phyloP scores from a whole-genome alignment of 2,113 vertebrate species.

The Okapia johnstoni region DNA sequence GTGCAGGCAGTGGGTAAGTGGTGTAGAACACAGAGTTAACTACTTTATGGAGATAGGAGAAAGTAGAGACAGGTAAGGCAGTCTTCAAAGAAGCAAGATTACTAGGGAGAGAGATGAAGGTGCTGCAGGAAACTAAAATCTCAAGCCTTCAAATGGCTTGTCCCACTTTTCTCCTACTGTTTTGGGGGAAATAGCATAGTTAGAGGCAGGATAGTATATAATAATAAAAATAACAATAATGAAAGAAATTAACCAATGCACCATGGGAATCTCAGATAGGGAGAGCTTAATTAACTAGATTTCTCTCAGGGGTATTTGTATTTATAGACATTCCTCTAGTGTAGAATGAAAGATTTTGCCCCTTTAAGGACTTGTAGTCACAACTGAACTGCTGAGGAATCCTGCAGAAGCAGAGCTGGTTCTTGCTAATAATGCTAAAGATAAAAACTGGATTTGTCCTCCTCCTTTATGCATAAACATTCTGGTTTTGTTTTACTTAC shows the following conservation, averaged over 20 bases:
- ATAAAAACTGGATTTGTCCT: not conserved
- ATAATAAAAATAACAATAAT: constrained; percentile 1
- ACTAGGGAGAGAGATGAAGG: not conserved
- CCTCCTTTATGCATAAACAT: not conserved
- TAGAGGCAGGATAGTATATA: not conserved
- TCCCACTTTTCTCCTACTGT: not conserved
- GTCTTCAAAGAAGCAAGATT: not conserved
- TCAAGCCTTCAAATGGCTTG: not conserved
- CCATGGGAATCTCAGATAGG: not conserved
- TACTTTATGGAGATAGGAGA: not conserved
- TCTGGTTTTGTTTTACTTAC: not conserved
- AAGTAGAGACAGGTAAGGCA: not conserved
- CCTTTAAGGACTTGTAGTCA: not conserved
- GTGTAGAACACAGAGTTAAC: not conserved
- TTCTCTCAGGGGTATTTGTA: not conserved
- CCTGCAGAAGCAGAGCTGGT: not conserved
- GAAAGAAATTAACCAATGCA: constrained; percentile 10
- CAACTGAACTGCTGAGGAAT: not conserved
- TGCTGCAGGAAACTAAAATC: not conserved
- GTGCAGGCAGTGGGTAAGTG: not conserved
- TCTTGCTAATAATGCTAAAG: not conserved
- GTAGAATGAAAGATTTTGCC: not conserved
- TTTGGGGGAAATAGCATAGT: not conserved
- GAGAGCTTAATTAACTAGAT: not conserved
- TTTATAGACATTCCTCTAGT: not conserved